These are phyloP conservation scores for Alcedo quadribrachys DNA, from an alignment of 2,797 vertebrate species.

Conservation along the genomic window DNA sequence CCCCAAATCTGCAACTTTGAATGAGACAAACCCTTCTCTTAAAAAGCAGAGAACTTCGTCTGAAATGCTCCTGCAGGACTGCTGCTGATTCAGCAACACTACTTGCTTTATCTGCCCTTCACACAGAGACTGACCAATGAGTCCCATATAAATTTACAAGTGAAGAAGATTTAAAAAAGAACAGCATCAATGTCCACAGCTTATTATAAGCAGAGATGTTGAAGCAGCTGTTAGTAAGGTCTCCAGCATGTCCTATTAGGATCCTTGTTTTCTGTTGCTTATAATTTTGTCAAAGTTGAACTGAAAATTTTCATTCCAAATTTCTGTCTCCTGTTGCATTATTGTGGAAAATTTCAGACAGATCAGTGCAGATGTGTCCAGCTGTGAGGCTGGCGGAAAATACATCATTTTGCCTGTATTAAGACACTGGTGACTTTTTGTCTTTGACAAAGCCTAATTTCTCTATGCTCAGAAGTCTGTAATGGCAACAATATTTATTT, in stretches of 20 bases:
- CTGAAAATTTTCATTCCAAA: not conserved
- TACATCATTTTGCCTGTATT: not conserved
- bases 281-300: not conserved
- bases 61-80: not conserved
- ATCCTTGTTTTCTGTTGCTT: constrained; percentile 27
- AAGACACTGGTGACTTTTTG: not conserved
- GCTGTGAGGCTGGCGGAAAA: not conserved
- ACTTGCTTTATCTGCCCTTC: not conserved
- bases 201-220: constrained; percentile 9
- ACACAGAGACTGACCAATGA: not conserved
- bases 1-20: not conserved
- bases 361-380: not conserved
- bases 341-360: not conserved
- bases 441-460: not conserved
- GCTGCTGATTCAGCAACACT: not conserved
- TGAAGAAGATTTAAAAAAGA: not conserved
- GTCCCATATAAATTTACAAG: constrained; percentile 1
- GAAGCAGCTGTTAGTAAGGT: not conserved
- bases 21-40: not conserved
- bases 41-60: not conserved
- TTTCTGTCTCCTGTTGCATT: not conserved
- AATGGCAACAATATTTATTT: not conserved
- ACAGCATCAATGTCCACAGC: not conserved
- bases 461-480: not conserved
- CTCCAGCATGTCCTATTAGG: not conserved